Conservation (phyloP, 2,888 invertebrate genomes). For the Archips xylosteana region DNA sequence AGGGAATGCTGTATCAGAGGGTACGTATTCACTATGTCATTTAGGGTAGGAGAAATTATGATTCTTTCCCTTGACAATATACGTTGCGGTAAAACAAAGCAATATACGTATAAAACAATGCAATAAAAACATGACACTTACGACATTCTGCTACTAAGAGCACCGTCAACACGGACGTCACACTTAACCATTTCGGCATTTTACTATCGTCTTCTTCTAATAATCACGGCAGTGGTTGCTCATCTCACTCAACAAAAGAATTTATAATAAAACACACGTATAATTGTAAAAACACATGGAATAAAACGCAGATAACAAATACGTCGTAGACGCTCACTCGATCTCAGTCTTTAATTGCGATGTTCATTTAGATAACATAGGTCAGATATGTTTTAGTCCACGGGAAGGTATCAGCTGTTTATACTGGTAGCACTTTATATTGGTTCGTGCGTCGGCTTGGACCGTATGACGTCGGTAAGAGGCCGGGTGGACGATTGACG, state of each 20-base stretch:
- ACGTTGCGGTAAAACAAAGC: not conserved
- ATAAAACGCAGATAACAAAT: constrained; percentile 1
- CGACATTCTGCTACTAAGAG: constrained; percentile 43
- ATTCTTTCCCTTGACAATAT: not conserved
- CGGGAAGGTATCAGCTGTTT: constrained; percentile 8
- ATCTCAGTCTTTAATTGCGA: constrained; percentile 1
- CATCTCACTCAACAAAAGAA: constrained; percentile 45
- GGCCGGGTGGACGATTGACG: constrained; percentile 27
- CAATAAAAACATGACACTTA: constrained; percentile 42
- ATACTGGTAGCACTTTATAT: constrained; percentile 1
- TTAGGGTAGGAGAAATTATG: constrained; percentile 3
- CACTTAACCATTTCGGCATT: constrained; percentile 48
- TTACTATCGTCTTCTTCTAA: constrained; percentile 46
- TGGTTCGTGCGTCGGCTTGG: constrained; percentile 3
- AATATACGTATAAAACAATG: not conserved
- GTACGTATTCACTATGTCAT: not conserved
- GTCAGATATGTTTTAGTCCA: not conserved
- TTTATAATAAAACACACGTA: constrained; percentile 7
- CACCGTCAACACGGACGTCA: constrained; percentile 42
- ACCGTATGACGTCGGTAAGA: constrained; percentile 6
- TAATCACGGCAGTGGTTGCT: constrained; percentile 45
- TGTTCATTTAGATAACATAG: not conserved
- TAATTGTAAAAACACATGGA: constrained; percentile 13
- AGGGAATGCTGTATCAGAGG: no score
- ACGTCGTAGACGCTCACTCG: constrained; percentile 1